phyloP scores from a whole-genome alignment of 35 echinoderm and acorn worm species.

The Anneissia japonica region DNA sequence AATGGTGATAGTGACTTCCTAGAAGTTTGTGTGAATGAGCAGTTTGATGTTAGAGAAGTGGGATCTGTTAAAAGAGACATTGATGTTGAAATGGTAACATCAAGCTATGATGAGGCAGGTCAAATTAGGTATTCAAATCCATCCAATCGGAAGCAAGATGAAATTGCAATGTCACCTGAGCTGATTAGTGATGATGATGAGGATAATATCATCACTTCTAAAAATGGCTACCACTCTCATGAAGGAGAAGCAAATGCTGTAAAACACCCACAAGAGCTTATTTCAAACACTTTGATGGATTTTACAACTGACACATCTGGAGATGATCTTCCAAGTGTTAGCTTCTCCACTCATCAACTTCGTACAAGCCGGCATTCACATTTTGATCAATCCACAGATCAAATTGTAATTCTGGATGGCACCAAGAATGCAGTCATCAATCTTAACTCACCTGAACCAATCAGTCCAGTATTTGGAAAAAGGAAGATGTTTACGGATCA shows the following conservation, averaged over 20 bases:
- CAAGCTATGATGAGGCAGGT: neutral
- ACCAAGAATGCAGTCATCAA: neutral
- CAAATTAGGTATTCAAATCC: neutral
- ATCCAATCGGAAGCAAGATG: neutral
- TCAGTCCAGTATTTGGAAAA: neutral
- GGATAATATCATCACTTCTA: neutral
- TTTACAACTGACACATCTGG: neutral
- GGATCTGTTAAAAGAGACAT: neutral
- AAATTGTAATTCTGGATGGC: no score
- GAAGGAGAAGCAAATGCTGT: neutral
- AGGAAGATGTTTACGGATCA: neutral
- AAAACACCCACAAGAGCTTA: no score
- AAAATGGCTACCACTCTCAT: neutral
- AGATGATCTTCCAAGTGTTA: neutral
- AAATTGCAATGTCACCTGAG: neutral
- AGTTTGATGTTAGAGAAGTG: neutral
- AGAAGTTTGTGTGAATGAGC: no score
- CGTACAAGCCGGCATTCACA: no score
- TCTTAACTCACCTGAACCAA: neutral
- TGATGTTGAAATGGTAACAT: neutral
- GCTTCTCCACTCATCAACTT: neutral
- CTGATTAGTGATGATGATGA: neutral
- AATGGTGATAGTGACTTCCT: no score
- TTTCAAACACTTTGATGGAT: neutral
- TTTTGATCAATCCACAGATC: no score